phyloP scores from a whole-genome alignment of 2,797 vertebrate species.

The Dendrocincla tyrannina region DNA sequence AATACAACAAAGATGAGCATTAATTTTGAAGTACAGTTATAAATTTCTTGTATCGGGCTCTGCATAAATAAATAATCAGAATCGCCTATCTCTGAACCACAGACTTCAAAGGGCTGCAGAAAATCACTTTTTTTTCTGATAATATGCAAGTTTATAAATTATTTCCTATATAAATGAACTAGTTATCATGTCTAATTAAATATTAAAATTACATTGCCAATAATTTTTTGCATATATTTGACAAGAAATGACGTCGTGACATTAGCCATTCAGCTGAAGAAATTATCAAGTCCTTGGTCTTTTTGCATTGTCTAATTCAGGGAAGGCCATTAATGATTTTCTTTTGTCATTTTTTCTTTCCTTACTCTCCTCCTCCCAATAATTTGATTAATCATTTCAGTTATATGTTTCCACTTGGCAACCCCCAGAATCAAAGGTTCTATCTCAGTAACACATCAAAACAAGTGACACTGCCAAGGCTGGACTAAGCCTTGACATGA shows the following conservation, averaged over 20 bases:
- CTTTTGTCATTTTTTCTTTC: not conserved
- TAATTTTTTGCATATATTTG: not conserved
- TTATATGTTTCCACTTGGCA: constrained; percentile 25
- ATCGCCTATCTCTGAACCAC: not conserved
- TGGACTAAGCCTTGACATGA: constrained; percentile 35
- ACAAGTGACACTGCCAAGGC: constrained; percentile 4
- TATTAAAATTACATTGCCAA: not conserved
- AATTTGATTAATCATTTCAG: constrained; percentile 52
- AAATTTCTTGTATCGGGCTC: not conserved
- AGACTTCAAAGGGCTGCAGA: not conserved
- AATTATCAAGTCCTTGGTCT: not conserved
- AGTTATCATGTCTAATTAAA: not conserved
- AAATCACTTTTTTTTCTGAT: not conserved
- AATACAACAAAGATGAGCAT: not conserved
- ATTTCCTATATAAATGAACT: not conserved
- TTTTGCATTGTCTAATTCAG: not conserved
- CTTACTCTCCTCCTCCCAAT: not conserved
- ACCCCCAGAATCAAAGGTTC: not conserved
- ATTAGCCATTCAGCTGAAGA: not conserved
- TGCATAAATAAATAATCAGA: not conserved
- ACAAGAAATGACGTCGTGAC: not conserved
- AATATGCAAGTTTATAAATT: not conserved
- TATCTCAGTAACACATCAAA: constrained; percentile 46
- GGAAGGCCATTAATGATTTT: not conserved
- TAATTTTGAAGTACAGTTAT: not conserved